Conservation (phyloP, 2,113 vertebrate species). For the Tachysurus fulvidraco region DNA sequence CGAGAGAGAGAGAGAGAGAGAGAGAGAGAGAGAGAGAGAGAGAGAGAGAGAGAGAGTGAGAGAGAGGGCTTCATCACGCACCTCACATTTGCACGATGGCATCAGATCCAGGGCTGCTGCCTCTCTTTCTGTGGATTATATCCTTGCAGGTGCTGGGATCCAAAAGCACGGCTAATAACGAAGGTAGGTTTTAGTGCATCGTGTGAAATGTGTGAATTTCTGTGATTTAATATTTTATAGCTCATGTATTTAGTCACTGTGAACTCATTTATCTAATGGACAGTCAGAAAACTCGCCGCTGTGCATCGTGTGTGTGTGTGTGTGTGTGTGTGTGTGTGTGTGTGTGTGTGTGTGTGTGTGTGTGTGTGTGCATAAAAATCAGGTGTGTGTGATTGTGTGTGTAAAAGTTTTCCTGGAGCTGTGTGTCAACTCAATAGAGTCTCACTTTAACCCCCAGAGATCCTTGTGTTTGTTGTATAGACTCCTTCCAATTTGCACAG, state of each 20-base stretch:
- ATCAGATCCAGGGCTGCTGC: constrained; percentile 72
- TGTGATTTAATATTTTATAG: not conserved
- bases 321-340: constrained; percentile 55
- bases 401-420: constrained; percentile 39
- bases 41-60: constrained; percentile 63
- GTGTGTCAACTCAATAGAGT: not conserved
- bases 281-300: constrained; percentile 1
- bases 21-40: constrained; percentile 62
- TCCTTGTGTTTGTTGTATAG: not conserved
- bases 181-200: constrained; percentile 64
- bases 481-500: not conserved
- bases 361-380: constrained; percentile 46
- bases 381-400: constrained; percentile 53
- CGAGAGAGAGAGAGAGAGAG: constrained; percentile 44
- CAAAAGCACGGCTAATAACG: constrained; percentile 64
- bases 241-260: not conserved
- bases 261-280: constrained; percentile 16
- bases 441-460: not conserved
- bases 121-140: constrained; percentile 76
- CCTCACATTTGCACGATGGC: constrained; percentile 72
- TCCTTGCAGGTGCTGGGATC: constrained; percentile 66
- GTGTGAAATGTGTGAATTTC: constrained; percentile 11
- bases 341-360: constrained; percentile 56
- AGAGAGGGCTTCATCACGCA: constrained; percentile 42
- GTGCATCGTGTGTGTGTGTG: constrained; percentile 36